Evolutionary conservation across 2,797 vertebrate genomes (phyloP).

Genomic region (Pygocentrus nattereri): DNA sequence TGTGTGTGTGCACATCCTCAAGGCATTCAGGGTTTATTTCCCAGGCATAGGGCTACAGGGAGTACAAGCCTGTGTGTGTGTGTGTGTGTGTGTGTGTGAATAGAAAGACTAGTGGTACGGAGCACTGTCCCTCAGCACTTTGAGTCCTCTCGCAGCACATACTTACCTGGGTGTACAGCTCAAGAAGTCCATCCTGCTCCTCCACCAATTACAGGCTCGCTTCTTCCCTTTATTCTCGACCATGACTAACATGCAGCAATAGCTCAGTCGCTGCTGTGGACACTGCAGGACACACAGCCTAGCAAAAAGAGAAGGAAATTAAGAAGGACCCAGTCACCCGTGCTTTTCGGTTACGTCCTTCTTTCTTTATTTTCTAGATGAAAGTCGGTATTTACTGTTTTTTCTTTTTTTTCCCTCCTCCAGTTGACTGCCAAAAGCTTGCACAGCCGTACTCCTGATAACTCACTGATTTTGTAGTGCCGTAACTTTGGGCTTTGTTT

Average conservation of each 20-base stretch:
- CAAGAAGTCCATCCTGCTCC: constrained; percentile 12
- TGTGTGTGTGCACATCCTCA: constrained; percentile 48
- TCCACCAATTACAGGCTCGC: constrained; percentile 3
- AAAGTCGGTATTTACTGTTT: constrained; percentile 41
- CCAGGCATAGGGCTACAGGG: constrained; percentile 72
- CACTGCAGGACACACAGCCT: neutral
- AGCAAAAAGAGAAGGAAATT: constrained; percentile 14
- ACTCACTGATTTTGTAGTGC: constrained; percentile 47
- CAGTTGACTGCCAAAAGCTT: constrained; percentile 72
- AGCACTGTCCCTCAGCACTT: constrained; percentile 32
- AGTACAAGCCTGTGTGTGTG: constrained; percentile 51
- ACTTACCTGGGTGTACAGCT: constrained; percentile 17
- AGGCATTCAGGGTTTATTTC: constrained; percentile 69
- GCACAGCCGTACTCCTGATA: constrained; percentile 64
- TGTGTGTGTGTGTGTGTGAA: constrained; percentile 2
- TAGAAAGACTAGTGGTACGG: neutral
- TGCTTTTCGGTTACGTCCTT: neutral
- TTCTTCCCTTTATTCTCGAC: constrained; percentile 16
- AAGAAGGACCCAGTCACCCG: neutral
- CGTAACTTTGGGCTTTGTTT: constrained; percentile 65
- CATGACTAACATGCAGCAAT: neutral
- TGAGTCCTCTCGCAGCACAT: constrained; percentile 30
- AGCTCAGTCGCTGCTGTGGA: constrained; percentile 30
- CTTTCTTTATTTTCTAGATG: constrained; percentile 31
- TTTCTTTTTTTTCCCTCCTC: no score